phyloP scores from a whole-genome alignment of 2,797 vertebrate species.

The Phalanger gymnotis region DNA sequence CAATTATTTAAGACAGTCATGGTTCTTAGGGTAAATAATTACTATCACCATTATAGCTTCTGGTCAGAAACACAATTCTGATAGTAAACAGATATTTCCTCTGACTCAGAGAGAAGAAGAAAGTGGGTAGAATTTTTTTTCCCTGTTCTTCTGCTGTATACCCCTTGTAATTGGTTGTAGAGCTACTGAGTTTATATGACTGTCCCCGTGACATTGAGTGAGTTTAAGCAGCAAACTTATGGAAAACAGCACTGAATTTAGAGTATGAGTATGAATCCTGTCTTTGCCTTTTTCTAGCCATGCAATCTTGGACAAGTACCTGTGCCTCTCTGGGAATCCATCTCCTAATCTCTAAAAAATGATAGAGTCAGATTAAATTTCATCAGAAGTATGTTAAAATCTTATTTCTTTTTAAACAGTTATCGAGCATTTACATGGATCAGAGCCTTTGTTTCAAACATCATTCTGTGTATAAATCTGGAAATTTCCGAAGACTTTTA shows the following conservation, averaged over 20 bases:
- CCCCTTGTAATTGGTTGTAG: conserved; percentile 6
- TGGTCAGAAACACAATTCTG: conserved; percentile 1
- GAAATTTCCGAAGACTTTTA: neutral
- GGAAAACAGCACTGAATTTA: neutral
- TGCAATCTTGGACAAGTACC: neutral
- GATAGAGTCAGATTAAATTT: neutral
- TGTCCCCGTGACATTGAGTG: neutral
- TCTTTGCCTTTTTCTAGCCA: neutral
- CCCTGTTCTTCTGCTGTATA: neutral
- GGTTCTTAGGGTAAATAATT: neutral
- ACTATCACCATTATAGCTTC: neutral
- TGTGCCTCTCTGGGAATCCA: neutral
- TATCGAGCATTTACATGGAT: conserved; percentile 46
- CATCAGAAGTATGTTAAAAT: neutral
- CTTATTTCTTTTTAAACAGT: conserved; percentile 38
- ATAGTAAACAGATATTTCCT: neutral
- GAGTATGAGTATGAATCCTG: neutral
- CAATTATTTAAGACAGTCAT: conserved; percentile 26
- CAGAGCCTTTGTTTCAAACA: conserved; percentile 16
- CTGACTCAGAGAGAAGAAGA: neutral
- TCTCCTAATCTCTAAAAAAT: neutral
- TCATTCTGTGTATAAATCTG: conserved; percentile 7
- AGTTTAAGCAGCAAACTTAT: neutral
- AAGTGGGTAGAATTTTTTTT: neutral
- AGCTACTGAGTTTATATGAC: neutral